A percentile compares a stretch with the other conserved stretches of the same genome.
phyloP scores from a whole-genome alignment of 1,140 invertebrate species.

The Zaprionus capensis region DNA sequence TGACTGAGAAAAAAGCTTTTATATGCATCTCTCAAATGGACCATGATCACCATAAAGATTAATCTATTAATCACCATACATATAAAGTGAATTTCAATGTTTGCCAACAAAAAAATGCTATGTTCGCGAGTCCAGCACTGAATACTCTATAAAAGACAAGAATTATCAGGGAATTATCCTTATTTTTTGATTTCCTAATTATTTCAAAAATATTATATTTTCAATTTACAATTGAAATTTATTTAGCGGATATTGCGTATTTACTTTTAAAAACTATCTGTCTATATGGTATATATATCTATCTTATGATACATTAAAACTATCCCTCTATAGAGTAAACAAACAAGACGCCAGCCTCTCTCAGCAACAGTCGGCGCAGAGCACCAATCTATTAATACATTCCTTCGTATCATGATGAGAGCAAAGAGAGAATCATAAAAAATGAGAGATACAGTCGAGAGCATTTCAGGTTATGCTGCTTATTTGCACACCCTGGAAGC shows the following conservation, averaged over 20 bases:
- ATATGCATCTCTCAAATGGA: conserved; percentile 2
- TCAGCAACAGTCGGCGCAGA: background rate
- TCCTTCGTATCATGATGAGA: background rate
- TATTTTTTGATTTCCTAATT: too few species aligned
- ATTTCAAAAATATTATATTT: background rate
- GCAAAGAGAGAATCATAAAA: background rate
- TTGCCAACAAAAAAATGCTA: background rate
- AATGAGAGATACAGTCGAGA: background rate
- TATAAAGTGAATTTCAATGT: background rate
- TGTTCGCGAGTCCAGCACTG: background rate
- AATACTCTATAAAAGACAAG: background rate
- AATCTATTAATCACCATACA: conserved; percentile 8
- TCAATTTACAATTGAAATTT: background rate
- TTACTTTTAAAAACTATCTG: too few species aligned
- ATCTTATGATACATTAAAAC: too few species aligned
- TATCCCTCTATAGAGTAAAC: background rate
- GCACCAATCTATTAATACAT: background rate
- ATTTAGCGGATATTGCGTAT: background rate
- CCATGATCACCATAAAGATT: conserved; percentile 21
- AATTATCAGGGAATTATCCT: background rate
- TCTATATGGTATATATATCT: too few species aligned
- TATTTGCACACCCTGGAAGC: background rate
- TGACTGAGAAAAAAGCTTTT: conserved; percentile 3
- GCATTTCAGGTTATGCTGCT: conserved; percentile 3
- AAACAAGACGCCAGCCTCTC: background rate